These are phyloP conservation scores for Nannoperca australis DNA, from an alignment of 2,797 vertebrate species.

Conservation along the genomic window DNA sequence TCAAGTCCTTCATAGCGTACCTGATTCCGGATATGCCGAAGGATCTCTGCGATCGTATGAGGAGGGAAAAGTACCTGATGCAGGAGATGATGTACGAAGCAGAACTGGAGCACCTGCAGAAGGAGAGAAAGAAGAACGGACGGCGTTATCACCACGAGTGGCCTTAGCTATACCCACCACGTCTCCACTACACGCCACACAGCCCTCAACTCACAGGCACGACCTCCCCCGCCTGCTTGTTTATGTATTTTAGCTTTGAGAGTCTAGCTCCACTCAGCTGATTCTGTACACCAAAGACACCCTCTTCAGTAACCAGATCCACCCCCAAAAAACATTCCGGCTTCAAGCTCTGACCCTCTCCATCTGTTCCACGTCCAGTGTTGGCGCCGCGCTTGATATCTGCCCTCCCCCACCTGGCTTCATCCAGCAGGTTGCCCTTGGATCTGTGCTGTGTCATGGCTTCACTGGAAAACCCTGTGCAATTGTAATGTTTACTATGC, in stretches of 20 bases:
- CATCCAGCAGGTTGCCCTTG: slow-evolving; percentile 75
- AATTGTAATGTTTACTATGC: slow-evolving; percentile 94
- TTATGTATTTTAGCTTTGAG: slow-evolving; percentile 70
- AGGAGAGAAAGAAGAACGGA: slow-evolving; percentile 95
- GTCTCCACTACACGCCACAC: slow-evolving; percentile 35
- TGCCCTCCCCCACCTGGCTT: slow-evolving; percentile 42
- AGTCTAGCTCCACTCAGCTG: slow-evolving; percentile 79
- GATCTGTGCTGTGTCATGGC: slow-evolving; percentile 79
- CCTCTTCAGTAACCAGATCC: slow-evolving; percentile 39
- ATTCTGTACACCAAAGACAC: slow-evolving; percentile 84
- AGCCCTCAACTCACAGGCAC: slow-evolving; percentile 54
- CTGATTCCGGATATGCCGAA: slow-evolving; percentile 99
- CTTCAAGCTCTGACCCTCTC: slow-evolving; percentile 37
- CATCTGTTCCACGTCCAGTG: slow-evolving; percentile 57
- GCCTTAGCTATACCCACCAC: slow-evolving; percentile 88
- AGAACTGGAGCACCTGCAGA: slow-evolving; percentile 96
- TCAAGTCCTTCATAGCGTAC: slow-evolving; percentile 99
- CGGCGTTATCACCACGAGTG: slow-evolving; percentile 98
- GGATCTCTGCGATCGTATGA: slow-evolving; percentile 96
- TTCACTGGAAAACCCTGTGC: slow-evolving; percentile 78
- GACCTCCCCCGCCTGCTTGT: slow-evolving; percentile 47
- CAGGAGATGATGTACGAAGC: slow-evolving; percentile 99
- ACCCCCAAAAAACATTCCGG: slow-evolving; percentile 42
- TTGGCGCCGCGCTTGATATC: slow-evolving; percentile 37
- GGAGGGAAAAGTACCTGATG: slow-evolving; percentile 98